Percentiles rank a stretch among this genome's conserved stretches.
These are phyloP conservation scores for Caranx ignobilis DNA, from an alignment of 2,113 vertebrate species.

Conservation along the genomic window DNA sequence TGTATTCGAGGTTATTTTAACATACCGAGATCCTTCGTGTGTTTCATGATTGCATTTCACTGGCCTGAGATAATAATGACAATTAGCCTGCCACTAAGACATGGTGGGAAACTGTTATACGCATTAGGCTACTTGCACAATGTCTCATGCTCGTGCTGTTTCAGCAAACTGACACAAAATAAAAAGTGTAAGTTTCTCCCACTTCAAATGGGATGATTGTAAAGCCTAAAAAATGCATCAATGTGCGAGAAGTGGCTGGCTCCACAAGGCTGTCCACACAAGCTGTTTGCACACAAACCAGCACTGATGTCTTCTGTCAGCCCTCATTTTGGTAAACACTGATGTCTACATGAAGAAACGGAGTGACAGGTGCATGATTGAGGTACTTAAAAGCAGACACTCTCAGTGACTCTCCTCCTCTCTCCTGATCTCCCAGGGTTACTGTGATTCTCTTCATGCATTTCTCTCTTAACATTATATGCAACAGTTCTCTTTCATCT, in stretches of 20 bases:
- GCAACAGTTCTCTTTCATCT: constrained; percentile 63
- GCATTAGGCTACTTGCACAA: constrained; percentile 25
- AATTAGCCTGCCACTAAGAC: constrained; percentile 45
- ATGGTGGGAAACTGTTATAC: constrained; percentile 5
- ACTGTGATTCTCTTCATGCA: constrained; percentile 56
- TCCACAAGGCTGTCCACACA: constrained; percentile 63
- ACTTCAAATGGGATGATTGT: constrained; percentile 47
- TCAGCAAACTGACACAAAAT: constrained; percentile 43
- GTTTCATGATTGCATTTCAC: constrained; percentile 45
- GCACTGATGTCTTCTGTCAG: constrained; percentile 85
- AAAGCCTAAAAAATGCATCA: constrained; percentile 64
- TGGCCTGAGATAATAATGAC: constrained; percentile 57
- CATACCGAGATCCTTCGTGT: constrained; percentile 37
- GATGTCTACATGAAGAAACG: constrained; percentile 88
- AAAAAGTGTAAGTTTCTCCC: constrained; percentile 21
- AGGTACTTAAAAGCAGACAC: constrained; percentile 91
- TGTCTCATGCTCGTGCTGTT: constrained; percentile 6
- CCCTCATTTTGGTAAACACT: constrained; percentile 91
- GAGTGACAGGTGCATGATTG: constrained; percentile 93
- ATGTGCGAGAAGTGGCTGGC: constrained; percentile 40
- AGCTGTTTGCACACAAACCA: constrained; percentile 79
- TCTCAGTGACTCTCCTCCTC: constrained; percentile 87
- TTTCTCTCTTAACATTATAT: constrained; percentile 62
- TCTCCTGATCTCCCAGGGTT: constrained; percentile 70
- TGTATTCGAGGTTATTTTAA: constrained; percentile 72